Base-by-base conservation (phyloP, 2,797 vertebrate species). In the Chaunax sp. region DNA sequence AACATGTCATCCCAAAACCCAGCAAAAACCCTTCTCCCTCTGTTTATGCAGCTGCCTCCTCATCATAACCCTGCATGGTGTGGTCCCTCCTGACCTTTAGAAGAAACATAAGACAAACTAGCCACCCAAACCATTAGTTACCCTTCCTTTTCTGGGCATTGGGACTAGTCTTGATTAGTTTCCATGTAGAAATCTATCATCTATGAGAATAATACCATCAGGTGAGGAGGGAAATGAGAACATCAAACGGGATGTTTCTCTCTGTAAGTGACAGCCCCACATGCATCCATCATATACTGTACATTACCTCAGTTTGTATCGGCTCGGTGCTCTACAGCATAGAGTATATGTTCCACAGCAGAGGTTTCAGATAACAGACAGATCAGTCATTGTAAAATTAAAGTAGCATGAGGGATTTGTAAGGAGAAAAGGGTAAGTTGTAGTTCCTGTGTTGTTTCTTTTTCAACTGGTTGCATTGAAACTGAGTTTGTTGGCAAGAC, bases 21-120 rank as follows among this genome's bases (percentile, higher is more conserved):
- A 49, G 54, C 37, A 43, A 60, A n/a, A 72, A 72, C 40, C 22
- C 68, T 49, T 50, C 52, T 65, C 58, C 61, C 68, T 70, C 54
- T 74, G 60, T 83, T 85, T 73, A 30, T 10, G 26, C n/a, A 16
- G 75, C 80, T 57, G 26, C 75, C 38, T 22, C 53, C 70, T 56
- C 57, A 70, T 86, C 54, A 55, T 45, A 72, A 63, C 80, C 83
- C 79, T 87, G 91, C 90, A 92, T 90, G 90, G 71, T 81, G 80
- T 87, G 72, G 69, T 64, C 78, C 82, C 70, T 54, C 81, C 64
- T 66, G 50, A 82, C 78, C 76, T 75, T 37, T 85, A 86, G 63
- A 80, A 57, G 46, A 72, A 68, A 73, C 73, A 69, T 76, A 81
- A 77, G 75, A 64, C 57, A 72, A 84, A 81, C 64, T 80, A 84